Base-by-base conservation (phyloP, 1,140 invertebrate genomes). In the Tetramorium parvispinum region DNA sequence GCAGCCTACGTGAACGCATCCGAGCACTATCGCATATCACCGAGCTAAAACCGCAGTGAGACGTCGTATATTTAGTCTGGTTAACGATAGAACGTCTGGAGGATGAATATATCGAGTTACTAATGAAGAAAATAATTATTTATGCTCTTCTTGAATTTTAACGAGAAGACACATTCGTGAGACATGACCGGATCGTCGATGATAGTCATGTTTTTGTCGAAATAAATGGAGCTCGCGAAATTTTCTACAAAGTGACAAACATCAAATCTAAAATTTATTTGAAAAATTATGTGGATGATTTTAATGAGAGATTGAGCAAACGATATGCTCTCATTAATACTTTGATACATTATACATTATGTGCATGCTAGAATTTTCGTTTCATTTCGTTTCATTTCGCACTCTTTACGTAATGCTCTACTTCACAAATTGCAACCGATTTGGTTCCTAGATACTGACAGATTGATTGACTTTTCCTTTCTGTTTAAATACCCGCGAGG, bases 21-120 rank as follows among this genome's bases (percentile, higher is more conserved):
- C 83, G 76, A 70, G 55, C 11, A 27, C 46, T 90, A 89, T 90
- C 88, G 70, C 82, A 71, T 89, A 85, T 89, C 88, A 66, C 46
- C 73, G 77, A 77, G 83, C 85, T 65, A 68, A 55, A 78, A 89
- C 43, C 55, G 27, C 78, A 10, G 46, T 37, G 59, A 37, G 53
- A 75, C 7, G 21, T 53, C 1, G 24, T 88, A 88, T 89, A 85
- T 89, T 81, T 89, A 88, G 68, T 49, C n/a, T 46, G 21, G 7
- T 37, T 24, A 10, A 27, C 46, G 76, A 66, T 43, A 81, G 61
- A 76, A 76, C 49, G 43, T 65, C 66, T 65, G 75, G 21, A 46
- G 2, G 70, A 21, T 70, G 46, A 37, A 46, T 4, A 57, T 82
- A 57, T 83, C 40, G 18, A 24, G 24, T 82, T 82, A 46, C 79